Base-by-base conservation (phyloP, 2,797 vertebrate genomes). In the Tiaroga cobitis region DNA sequence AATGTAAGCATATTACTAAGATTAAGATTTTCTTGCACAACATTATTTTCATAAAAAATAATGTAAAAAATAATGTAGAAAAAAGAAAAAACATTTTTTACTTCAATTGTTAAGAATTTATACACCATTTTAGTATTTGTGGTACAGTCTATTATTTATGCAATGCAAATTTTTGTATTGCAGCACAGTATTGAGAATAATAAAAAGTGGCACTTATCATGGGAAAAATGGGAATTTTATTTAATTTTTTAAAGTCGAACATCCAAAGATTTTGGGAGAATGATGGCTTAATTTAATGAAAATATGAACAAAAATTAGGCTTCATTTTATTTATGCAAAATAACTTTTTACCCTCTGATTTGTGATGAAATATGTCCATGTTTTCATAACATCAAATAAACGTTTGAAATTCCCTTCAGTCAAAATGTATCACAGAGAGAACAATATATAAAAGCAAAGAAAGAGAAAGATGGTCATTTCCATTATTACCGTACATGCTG, bases 401-500 rank as follows among this genome's bases (percentile, higher is more conserved):
- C 11, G 4, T 54, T 54, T 34, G 10, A 68, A 51, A 51, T n/a
- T 34, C 63, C 41, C 29, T 68, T 49, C 13, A 34, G 29, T 51
- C 16, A 76, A 32, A 37, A 49, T 10, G 29, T 16, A n/a, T 37
- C 18, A 68, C 5, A 18, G n/a, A 68, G 68, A 39, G 24, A 19
- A 32, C 8, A 56, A 11, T 16, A 70, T n/a, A 7, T n/a, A 41
- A 26, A 56, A 75, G 73, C 24, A 56, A 56, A 59, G 54, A 72
- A 41, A 43, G 26, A 43, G 18, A 29, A 15, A 54, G 21, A 16
- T 46, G 1, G 69, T 82, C 13, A 73, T 72, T 34, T 74, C n/a
- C 19, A 63, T 39, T 4, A 18, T 74, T 82, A 82, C 81, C 81
- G 41, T 82, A 37, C 51, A 59, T 49, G 81, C 29, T 63, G 56